phyloP scores from a whole-genome alignment of 2,888 invertebrate genomes.

The Athetis lepigone region DNA sequence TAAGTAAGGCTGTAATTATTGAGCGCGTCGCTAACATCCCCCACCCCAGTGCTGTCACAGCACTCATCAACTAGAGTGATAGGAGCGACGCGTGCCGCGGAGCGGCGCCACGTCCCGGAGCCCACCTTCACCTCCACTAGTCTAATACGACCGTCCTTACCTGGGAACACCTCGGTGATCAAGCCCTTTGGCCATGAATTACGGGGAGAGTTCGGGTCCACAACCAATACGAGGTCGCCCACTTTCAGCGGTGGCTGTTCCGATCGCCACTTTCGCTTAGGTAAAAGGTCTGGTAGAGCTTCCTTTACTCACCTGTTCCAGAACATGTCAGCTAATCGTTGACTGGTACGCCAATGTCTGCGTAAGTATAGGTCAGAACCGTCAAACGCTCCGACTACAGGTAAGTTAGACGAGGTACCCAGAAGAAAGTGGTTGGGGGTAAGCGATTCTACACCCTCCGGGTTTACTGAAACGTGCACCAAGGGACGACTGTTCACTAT shows the following conservation, averaged over 20 bases:
- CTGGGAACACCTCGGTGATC: neutral
- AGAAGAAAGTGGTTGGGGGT: conserved; percentile 64
- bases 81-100: conserved; percentile 2
- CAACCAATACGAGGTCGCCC: conserved; percentile 27
- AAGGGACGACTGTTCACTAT: conserved; percentile 47
- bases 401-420: conserved; percentile 38
- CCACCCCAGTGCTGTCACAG: conserved; percentile 8
- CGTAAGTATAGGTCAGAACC: conserved; percentile 28
- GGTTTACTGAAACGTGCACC: conserved; percentile 35
- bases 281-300: conserved; percentile 41
- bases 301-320: conserved; percentile 45
- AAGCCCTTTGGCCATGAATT: conserved; percentile 4
- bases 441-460: neutral
- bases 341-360: conserved; percentile 46
- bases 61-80: conserved; percentile 1
- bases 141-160: neutral
- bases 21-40: conserved; percentile 5
- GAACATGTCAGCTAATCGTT: conserved; percentile 41
- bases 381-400: conserved; percentile 17
- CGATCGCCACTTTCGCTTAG: conserved; percentile 22
- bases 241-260: conserved; percentile 19
- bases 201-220: conserved; percentile 10
- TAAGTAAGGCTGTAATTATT: too few relatives aligned
- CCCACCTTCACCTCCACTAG: neutral
- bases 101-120: neutral